phyloP scores from a whole-genome alignment of 2,888 invertebrate genomes.

The Drosophila antonietae region DNA sequence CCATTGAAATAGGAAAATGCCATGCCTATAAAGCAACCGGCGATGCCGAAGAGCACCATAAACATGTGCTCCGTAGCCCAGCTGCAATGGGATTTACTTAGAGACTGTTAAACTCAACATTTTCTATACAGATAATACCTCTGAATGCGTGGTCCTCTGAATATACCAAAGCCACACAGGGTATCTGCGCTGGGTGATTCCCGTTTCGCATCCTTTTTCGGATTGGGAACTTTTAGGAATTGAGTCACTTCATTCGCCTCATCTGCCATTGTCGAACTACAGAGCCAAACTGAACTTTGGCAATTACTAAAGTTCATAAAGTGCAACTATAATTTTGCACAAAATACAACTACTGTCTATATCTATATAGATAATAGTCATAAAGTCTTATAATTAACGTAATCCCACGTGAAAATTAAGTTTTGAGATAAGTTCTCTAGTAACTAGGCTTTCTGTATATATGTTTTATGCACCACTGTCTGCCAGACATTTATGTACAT shows the following conservation, averaged over 20 bases:
- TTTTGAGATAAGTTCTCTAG: conserved; percentile 36
- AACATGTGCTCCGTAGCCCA: conserved; percentile 83
- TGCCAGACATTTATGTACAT: conserved; percentile 28
- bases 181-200: conserved; percentile 83
- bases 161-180: conserved; percentile 87
- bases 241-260: conserved; percentile 26
- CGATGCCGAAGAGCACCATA: conserved; percentile 87
- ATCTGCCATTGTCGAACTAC: conserved; percentile 36
- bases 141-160: conserved; percentile 86
- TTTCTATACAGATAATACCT: conserved; percentile 84
- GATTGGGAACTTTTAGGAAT: conserved; percentile 22
- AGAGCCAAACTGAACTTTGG: conserved; percentile 37
- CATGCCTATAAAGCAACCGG: conserved; percentile 89
- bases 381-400: conserved; percentile 5
- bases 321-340: neutral
- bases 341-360: conserved; percentile 17
- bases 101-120: neutral
- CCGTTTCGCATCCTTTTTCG: conserved; percentile 2
- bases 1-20: conserved; percentile 89
- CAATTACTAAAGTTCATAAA: neutral
- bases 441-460: conserved; percentile 1
- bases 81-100: conserved; percentile 50
- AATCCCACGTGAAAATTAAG: conserved; percentile 12
- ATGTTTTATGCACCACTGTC: conserved; percentile 15
- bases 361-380: conserved; percentile 18